Evolutionary conservation across 1,140 invertebrate species (phyloP), one percentile per base, ranked within the genome.

Genomic region (Aphis gossypii): DNA sequence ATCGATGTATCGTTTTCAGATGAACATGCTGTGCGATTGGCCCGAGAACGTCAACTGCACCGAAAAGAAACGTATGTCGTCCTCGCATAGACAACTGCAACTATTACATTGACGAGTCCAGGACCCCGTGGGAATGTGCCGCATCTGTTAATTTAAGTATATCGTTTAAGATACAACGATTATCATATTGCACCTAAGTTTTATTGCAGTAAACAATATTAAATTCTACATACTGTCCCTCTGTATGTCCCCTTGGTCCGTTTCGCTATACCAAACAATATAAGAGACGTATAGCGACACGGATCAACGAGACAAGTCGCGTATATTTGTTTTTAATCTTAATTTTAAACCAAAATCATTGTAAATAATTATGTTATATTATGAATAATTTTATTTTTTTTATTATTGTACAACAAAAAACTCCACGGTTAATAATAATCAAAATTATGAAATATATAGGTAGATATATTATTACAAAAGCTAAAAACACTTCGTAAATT

Each of bases 21-120:
- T 84, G 48, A 86, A 93, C 35, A 54, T 54, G 82, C 41, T 93
- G 48, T 93, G 92, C 25, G 92, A 93, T 56, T 93, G 92, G 92
- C 82, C 92, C 7, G 76, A 54, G 8, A 93, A 84, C 82, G 92
- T 86, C 2, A 93, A 93, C 48, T 93, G 92, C 35, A 93, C 92
- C 23, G 14, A 38, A 18, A 82, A 46, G 9, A 54, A 35, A 30
- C 54, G 89, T 2, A n/a, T 41, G 54, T 90, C 89, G 4, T 90
- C 51, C 18, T 54, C 87, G 21, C 35, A 54, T 5, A 48, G 25
- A n/a, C 86, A 20, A 20, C 56, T 30, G 3, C 87, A 9, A 9
- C 21, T 68, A 18, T 68, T 68, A 90, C 54, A 90, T n/a, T 68
- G 41, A 90, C 21, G 51, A 60, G 25, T 9, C 88, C 41, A 11